Evolutionary conservation across 1,140 invertebrate species (phyloP).

Genomic region (Philopotamus ludificatus): DNA sequence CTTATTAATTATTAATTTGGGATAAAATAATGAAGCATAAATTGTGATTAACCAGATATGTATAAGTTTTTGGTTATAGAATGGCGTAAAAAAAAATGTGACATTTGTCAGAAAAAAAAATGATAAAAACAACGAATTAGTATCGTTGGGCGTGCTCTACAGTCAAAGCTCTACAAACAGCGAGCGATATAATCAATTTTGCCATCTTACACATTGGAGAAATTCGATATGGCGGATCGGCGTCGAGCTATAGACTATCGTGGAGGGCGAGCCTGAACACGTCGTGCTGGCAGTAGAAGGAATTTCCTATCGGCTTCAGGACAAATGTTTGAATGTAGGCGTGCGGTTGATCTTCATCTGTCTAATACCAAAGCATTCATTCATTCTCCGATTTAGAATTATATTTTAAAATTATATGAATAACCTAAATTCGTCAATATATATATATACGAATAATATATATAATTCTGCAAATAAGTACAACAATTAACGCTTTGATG

Average conservation of each 20-base stretch:
- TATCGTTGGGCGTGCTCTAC: background rate
- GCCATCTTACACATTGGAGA: constrained; percentile 9
- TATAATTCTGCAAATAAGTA: background rate
- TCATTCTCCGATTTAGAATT: constrained; percentile 3
- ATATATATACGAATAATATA: background rate
- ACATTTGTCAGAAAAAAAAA: background rate
- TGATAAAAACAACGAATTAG: background rate
- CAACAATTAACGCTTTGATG: background rate
- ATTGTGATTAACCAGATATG: no score
- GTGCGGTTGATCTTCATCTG: constrained; percentile 89
- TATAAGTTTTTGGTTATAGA: no score
- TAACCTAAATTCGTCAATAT: background rate
- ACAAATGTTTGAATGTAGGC: constrained; percentile 90
- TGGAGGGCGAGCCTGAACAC: constrained; percentile 86
- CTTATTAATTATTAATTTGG: no score
- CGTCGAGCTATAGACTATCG: constrained; percentile 59
- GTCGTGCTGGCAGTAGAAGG: constrained; percentile 89
- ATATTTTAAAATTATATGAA: background rate
- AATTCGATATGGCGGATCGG: background rate
- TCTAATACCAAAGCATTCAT: constrained; percentile 59
- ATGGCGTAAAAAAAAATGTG: background rate
- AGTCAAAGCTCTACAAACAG: background rate
- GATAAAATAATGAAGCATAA: no score
- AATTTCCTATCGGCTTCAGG: constrained; percentile 79
- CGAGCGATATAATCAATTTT: no score